phyloP scores from a whole-genome alignment of 1,140 invertebrate genomes.

The Zaprionus lachaisei region DNA sequence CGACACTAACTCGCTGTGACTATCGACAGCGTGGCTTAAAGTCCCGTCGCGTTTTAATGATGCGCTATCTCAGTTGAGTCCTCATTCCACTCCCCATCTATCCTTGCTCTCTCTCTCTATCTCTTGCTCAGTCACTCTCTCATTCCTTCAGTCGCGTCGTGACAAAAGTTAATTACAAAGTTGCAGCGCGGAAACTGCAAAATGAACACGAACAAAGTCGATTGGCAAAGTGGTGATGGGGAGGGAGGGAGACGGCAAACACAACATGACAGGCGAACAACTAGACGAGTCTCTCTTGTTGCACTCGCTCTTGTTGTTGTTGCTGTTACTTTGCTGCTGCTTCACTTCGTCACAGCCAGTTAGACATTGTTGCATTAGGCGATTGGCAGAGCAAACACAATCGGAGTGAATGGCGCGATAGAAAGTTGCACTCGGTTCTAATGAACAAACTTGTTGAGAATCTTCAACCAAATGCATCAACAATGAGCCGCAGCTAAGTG shows the following conservation, averaged over 20 bases:
- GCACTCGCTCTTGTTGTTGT: background rate
- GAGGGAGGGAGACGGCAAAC: background rate
- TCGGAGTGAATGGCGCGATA: constrained; percentile 63
- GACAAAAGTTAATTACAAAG: constrained; percentile 83
- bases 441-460: constrained; percentile 18
- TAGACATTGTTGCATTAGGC: constrained; percentile 61
- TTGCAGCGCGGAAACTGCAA: constrained; percentile 75
- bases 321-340: constrained; percentile 11
- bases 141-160: constrained; percentile 52
- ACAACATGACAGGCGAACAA: constrained; percentile 51
- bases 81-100: background rate
- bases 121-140: background rate
- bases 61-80: background rate
- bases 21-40: background rate
- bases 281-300: constrained; percentile 30
- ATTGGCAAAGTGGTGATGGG: background rate
- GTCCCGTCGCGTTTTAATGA: constrained; percentile 26
- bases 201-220: constrained; percentile 67
- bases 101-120: background rate
- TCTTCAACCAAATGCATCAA: constrained; percentile 2
- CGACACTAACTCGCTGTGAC: background rate
- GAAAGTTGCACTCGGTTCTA: constrained; percentile 60
- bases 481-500: background rate
- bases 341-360: constrained; percentile 68
- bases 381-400: constrained; percentile 63